Base-by-base conservation (phyloP, 1,140 invertebrate genomes). In the Bombus balteatus region DNA sequence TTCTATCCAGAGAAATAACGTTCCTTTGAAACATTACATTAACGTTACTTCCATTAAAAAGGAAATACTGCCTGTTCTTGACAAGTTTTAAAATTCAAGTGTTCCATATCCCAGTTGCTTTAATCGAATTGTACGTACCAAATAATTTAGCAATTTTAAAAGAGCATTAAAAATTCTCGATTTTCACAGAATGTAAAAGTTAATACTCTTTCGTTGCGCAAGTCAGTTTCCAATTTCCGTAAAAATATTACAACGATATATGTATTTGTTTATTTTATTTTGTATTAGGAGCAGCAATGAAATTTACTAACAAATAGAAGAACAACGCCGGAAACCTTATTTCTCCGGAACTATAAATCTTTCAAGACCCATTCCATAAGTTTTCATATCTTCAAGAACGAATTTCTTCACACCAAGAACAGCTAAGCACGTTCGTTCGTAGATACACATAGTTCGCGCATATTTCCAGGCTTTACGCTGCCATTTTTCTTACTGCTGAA, bases 401-500 rank as follows among this genome's bases (percentile, higher is more conserved):
- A 65, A 77, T 62, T 62, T 65, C 15, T 41, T 43, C 18, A 0
- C 57, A 32, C 37, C 4, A 10, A 9, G 25, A 15, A 37, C 9
- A 34, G 41, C n/a, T 34, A 25, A 53, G 43, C 43, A 32, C 41
- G 18, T 25, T 62, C 57, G 75, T 39, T 65, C 59, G 59, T 65
- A 32, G 47, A 76, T 25, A 13, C 41, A 9, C n/a, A 66, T 28
- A 47, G 62, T 79, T 37, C 10, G 34, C 62, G 22, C 39, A 25
- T 43, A 79, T 79, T 66, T 66, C 59, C 62, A 43, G 41, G 22
- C 62, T 66, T 79, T 34, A 66, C 32, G 3, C 12, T 10, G 18
- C 41, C 77, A 13, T 79, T 47, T 66, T 77, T 79, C 62, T 79
- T 34, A 68, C 62, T 4, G 39, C 3, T 34, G 77, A 79, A 66